Percentiles rank a stretch among this genome's conserved stretches.
Conservation (phyloP, 2,888 invertebrate species). For the Idaea dimidiata region DNA sequence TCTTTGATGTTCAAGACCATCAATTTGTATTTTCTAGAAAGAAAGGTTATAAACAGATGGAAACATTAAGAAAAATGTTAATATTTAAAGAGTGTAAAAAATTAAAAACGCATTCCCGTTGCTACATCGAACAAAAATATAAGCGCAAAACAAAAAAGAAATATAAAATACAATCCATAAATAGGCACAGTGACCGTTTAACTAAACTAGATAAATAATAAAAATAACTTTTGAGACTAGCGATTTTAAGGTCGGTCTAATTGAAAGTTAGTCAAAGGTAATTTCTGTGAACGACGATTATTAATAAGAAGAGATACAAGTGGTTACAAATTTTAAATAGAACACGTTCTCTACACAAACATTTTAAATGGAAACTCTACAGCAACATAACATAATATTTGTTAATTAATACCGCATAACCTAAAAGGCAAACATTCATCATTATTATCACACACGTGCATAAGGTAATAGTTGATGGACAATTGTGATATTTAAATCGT, state of each 20-base stretch:
- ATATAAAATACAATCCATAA: slow-evolving; percentile 24
- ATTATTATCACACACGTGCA: slow-evolving; percentile 55
- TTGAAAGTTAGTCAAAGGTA: slow-evolving; percentile 36
- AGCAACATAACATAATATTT: slow-evolving; percentile 58
- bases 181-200: not conserved
- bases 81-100: not conserved
- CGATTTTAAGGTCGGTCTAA: slow-evolving; percentile 62
- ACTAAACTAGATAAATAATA: slow-evolving; percentile 8
- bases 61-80: not conserved
- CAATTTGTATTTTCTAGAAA: not conserved
- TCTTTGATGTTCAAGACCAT: not conserved
- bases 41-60: not conserved
- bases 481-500: slow-evolving; percentile 6
- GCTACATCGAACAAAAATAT: slow-evolving; percentile 18
- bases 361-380: slow-evolving; percentile 48
- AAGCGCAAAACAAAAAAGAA: slow-evolving; percentile 25
- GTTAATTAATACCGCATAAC: slow-evolving; percentile 33
- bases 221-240: slow-evolving; percentile 68
- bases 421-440: slow-evolving; percentile 31
- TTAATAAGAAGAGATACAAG: slow-evolving; percentile 18
- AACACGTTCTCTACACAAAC: slow-evolving; percentile 36
- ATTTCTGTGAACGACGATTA: slow-evolving; percentile 5
- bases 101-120: not conserved
- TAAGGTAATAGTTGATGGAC: slow-evolving; percentile 23
- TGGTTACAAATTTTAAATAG: slow-evolving; percentile 26